Conservation (phyloP, 2,888 invertebrate genomes). For the Ceratothoa steindachneri region DNA sequence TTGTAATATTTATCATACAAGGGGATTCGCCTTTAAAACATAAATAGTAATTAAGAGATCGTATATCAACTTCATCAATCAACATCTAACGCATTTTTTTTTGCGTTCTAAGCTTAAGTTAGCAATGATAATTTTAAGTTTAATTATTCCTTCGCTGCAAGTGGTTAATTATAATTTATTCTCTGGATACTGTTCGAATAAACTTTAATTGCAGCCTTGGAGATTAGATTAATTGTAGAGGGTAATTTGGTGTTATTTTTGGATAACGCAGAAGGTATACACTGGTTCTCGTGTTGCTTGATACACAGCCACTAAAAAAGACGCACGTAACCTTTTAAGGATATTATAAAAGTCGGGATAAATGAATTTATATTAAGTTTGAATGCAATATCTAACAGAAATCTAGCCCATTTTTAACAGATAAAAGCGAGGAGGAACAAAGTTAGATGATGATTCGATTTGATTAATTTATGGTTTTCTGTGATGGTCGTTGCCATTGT, state of each 20-base stretch:
- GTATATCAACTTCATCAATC: constrained; percentile 10
- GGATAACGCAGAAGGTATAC: too few species aligned
- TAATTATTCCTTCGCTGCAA: background rate
- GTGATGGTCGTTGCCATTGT: too few species aligned
- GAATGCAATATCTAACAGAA: too few species aligned
- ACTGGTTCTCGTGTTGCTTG: too few species aligned
- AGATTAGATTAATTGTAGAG: background rate
- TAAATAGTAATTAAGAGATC: constrained; percentile 8
- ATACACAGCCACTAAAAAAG: too few species aligned
- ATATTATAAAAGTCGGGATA: too few species aligned
- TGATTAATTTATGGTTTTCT: too few species aligned
- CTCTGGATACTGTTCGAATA: background rate
- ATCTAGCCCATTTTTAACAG: too few species aligned
- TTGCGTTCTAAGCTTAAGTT: background rate
- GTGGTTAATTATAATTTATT: background rate
- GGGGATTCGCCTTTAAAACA: background rate
- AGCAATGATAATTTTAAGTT: background rate
- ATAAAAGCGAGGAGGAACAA: too few species aligned
- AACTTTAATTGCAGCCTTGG: background rate
- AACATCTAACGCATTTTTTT: background rate
- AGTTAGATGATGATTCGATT: too few species aligned
- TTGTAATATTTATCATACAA: background rate
- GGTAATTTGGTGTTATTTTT: background rate
- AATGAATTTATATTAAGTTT: too few species aligned
- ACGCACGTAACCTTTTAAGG: too few species aligned